A percentile compares a stretch with the other conserved stretches of the same genome.
Evolutionary conservation across 2,888 invertebrate genomes (phyloP).

Genomic region (Dolichomitus sp.): DNA sequence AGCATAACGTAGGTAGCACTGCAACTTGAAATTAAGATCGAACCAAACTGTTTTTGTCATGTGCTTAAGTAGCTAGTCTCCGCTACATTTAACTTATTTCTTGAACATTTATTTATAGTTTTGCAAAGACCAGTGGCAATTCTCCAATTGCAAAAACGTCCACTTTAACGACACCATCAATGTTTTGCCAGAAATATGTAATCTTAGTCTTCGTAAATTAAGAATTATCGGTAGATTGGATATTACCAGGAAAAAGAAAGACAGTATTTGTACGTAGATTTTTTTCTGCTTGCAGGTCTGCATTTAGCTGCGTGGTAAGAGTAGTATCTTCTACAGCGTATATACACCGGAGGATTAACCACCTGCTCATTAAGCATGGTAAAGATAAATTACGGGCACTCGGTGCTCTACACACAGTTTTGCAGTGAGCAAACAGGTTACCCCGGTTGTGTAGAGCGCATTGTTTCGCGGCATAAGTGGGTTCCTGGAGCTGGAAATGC

Average conservation of each 20-base stretch:
- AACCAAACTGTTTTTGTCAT: neutral
- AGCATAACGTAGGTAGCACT: neutral
- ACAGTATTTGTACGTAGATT: conserved; percentile 32
- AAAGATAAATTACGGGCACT: conserved; percentile 70
- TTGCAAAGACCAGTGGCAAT: conserved; percentile 42
- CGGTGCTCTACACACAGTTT: conserved; percentile 25
- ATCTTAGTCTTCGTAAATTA: conserved; percentile 46
- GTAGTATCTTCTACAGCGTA: conserved; percentile 7
- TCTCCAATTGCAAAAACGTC: conserved; percentile 30
- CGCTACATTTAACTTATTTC: neutral
- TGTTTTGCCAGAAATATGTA: conserved; percentile 29
- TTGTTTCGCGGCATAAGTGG: conserved; percentile 69
- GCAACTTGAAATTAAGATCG: neutral
- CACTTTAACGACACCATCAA: conserved; percentile 1
- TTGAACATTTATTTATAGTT: neutral
- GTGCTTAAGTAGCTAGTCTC: neutral
- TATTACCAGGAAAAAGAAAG: conserved; percentile 15
- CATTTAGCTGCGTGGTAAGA: conserved; percentile 33
- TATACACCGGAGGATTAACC: conserved; percentile 56
- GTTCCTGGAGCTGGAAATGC: conserved; percentile 52
- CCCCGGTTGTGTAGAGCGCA: conserved; percentile 45
- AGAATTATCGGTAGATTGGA: conserved; percentile 52
- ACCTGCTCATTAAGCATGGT: conserved; percentile 71
- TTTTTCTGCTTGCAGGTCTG: conserved; percentile 12
- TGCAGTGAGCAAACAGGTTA: conserved; percentile 69